Conservation (phyloP, 2,888 invertebrate genomes). For the Temnothorax unifasciatus region DNA sequence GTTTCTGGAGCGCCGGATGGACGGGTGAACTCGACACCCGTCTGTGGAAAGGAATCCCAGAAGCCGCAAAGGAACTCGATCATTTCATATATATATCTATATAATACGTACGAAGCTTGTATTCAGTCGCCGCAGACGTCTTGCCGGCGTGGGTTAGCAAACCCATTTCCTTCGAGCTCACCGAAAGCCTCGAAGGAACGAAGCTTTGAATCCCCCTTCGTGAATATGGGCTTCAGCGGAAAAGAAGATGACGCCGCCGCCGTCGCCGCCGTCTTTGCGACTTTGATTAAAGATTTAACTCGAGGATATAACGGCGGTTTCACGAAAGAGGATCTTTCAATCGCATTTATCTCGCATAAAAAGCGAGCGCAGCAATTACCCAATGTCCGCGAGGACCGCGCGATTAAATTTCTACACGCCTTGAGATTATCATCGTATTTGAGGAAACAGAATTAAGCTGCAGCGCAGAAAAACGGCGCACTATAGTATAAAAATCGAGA, state of each 20-base stretch:
- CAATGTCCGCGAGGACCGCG: constrained; percentile 31
- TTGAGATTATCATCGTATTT: constrained; percentile 37
- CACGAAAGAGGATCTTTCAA: constrained; percentile 39
- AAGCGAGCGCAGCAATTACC: constrained; percentile 48
- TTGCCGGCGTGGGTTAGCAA: constrained; percentile 57
- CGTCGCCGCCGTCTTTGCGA: constrained; percentile 26
- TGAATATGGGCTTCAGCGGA: constrained; percentile 41
- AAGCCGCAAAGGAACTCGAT: constrained; percentile 60
- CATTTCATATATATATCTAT: constrained; percentile 51
- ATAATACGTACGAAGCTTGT: constrained; percentile 54
- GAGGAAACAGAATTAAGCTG: constrained; percentile 41
- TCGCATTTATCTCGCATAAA: constrained; percentile 49
- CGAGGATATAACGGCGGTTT: constrained; percentile 41
- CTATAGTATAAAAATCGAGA: constrained; percentile 32
- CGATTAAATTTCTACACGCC: constrained; percentile 42
- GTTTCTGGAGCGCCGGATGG: constrained; percentile 29
- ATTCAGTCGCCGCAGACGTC: constrained; percentile 52
- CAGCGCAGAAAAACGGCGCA: constrained; percentile 17
- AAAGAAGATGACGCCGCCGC: constrained; percentile 34
- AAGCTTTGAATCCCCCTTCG: constrained; percentile 58
- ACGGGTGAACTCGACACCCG: constrained; percentile 44
- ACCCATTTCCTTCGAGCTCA: constrained; percentile 56
- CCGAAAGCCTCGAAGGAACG: constrained; percentile 54
- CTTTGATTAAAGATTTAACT: constrained; percentile 51
- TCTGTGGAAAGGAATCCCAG: constrained; percentile 27